Evolutionary conservation across 2,113 vertebrate genomes (phyloP), one percentile per base, ranked within the genome.

Genomic region (Chionodraco myersi): DNA sequence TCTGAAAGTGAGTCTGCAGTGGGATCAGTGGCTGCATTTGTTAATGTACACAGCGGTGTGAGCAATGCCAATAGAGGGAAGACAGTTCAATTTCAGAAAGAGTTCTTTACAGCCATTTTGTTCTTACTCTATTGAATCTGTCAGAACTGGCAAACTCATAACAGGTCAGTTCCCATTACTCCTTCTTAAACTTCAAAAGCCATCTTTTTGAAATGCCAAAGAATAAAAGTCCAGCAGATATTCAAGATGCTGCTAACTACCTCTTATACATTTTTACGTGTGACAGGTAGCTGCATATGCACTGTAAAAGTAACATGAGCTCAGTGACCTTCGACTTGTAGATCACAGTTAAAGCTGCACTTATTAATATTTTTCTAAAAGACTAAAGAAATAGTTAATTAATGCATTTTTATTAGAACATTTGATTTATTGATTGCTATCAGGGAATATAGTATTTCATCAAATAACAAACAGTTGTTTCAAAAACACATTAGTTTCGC

Each of bases 1-100:
- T 74, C 76, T 78, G 74, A 69, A 65, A 65, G 72, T n/a, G n/a
- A 12, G 66, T 23, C 64, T 36, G 21, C 13, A 65, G 23, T 16
- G 2, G 18, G 56, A 21, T 61, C 47, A 4, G 49, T 36, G 12
- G 16, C 26, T 56, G 1, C 21, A 26, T 73, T 62, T 73, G 30
- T 49, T n/a, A 18, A 48, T 56, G 51, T 53, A 45, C 72, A 34
- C 69, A 66, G 61, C n/a, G 21, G 2, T 70, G 41, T 51, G 60
- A 15, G 10, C 56, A 3, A 58, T 21, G 12, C 26, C 21, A 41
- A 18, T 53, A 59, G 64, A n/a, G 21, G 51, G 26, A 74, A 72
- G 67, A 23, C 12, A 30, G 34, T 41, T 1, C n/a, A 62, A 3
- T 60, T 71, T 47, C 68, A 65, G 14, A 49, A 57, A 21, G 47